Evolutionary conservation across 2,113 vertebrate genomes (phyloP).

Genomic region (Rhinoderma darwinii): DNA sequence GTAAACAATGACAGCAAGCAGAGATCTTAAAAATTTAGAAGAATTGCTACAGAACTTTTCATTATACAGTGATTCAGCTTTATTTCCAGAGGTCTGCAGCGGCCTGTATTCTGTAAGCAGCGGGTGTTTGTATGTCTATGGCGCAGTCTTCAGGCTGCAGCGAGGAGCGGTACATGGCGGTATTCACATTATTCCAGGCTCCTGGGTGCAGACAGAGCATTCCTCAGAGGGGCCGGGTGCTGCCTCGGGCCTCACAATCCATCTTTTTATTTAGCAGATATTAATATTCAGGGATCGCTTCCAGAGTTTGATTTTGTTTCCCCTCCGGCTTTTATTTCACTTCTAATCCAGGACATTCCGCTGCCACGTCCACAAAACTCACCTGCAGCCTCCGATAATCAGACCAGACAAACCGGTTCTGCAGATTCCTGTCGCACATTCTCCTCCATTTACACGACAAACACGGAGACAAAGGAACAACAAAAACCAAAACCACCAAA

Average conservation of each 20-base stretch:
- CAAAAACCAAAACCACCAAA: too few species aligned
- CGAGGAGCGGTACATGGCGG: too few species aligned
- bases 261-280: not conserved
- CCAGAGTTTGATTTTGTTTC: not conserved
- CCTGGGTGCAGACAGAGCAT: not conserved
- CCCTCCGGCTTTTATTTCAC: not conserved
- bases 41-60: too few species aligned
- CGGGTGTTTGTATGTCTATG: too few species aligned
- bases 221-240: not conserved
- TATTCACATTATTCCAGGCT: too few species aligned
- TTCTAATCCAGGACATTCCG: not conserved
- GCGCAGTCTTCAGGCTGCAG: too few species aligned
- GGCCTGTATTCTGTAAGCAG: too few species aligned
- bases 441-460: not conserved
- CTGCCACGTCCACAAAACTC: conserved; percentile 9
- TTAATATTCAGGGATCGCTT: not conserved
- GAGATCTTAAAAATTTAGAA: too few species aligned
- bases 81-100: too few species aligned
- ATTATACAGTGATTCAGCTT: too few species aligned
- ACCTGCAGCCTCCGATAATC: not conserved
- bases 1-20: too few species aligned
- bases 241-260: not conserved
- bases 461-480: not conserved
- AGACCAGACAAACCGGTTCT: conserved; percentile 7
- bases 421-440: not conserved